phyloP scores from a whole-genome alignment of 2,888 invertebrate genomes.

The Meganola albula region DNA sequence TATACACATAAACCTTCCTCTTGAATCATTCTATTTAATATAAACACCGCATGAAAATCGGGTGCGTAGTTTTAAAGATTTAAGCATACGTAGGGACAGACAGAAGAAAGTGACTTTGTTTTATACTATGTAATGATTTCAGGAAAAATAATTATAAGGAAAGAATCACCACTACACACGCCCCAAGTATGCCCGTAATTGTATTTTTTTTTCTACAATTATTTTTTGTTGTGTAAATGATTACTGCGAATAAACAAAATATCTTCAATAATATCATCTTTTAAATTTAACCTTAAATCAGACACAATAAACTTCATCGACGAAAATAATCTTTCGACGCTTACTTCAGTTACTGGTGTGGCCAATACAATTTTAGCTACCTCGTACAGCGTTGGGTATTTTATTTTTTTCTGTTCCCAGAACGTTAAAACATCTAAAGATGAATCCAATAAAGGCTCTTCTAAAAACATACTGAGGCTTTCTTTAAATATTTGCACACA shows the following conservation, averaged over 20 bases:
- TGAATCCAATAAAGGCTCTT: conserved; percentile 3
- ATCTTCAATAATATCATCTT: conserved; percentile 10
- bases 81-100: too few species aligned
- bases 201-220: too few species aligned
- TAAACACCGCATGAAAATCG: too few species aligned
- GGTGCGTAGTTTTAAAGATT: too few species aligned
- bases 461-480: background rate
- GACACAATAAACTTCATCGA: conserved; percentile 10
- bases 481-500: background rate
- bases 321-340: conserved; percentile 12
- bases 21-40: too few species aligned
- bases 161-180: too few species aligned
- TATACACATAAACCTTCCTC: too few species aligned
- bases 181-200: too few species aligned
- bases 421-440: conserved; percentile 1
- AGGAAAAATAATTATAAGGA: too few species aligned
- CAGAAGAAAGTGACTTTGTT: too few species aligned
- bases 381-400: conserved; percentile 8
- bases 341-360: conserved; percentile 12
- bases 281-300: conserved; percentile 9
- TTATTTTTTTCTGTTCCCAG: conserved; percentile 3
- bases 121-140: too few species aligned
- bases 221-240: background rate
- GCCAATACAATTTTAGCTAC: conserved; percentile 10
- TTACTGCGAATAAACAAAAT: conserved; percentile 8